Conservation (phyloP, 1,140 invertebrate species). For the Littorina saxatilis region DNA sequence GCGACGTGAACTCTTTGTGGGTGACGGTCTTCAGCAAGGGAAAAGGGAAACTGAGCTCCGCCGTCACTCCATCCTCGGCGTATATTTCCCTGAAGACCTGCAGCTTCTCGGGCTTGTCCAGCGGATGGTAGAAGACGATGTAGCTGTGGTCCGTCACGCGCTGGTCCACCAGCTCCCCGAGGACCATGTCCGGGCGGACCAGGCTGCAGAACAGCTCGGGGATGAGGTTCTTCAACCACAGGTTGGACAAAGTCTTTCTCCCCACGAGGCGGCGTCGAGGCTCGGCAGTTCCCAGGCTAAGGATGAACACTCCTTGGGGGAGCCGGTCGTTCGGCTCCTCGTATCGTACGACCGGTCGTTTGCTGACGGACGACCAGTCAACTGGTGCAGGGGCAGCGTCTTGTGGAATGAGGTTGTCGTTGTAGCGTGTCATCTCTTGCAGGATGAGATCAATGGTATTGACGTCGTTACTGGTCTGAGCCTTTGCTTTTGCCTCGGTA, state of each 20-base stretch:
- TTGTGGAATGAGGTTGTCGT: slow-evolving; percentile 40
- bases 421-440: slow-evolving; percentile 46
- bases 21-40: slow-evolving; percentile 47
- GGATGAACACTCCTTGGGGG: slow-evolving; percentile 56
- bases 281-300: slow-evolving; percentile 38
- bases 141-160: slow-evolving; percentile 51
- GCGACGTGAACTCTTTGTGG: slow-evolving; percentile 56
- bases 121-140: slow-evolving; percentile 49
- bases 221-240: slow-evolving; percentile 54
- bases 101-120: slow-evolving; percentile 51
- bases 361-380: slow-evolving; percentile 32
- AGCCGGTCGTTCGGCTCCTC: slow-evolving; percentile 40
- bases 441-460: slow-evolving; percentile 46
- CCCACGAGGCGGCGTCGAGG: slow-evolving; percentile 38
- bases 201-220: slow-evolving; percentile 60
- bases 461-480: slow-evolving; percentile 34
- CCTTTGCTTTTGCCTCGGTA: slow-evolving; percentile 28
- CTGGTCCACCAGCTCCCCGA: slow-evolving; percentile 51
- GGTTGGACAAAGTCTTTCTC: slow-evolving; percentile 54
- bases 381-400: neutral
- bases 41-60: slow-evolving; percentile 55
- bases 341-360: slow-evolving; percentile 38
- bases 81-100: slow-evolving; percentile 51
- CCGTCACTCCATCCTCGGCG: slow-evolving; percentile 30
- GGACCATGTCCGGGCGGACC: slow-evolving; percentile 53